Conservation (phyloP, 2,888 invertebrate species). For the Heliconius sara region DNA sequence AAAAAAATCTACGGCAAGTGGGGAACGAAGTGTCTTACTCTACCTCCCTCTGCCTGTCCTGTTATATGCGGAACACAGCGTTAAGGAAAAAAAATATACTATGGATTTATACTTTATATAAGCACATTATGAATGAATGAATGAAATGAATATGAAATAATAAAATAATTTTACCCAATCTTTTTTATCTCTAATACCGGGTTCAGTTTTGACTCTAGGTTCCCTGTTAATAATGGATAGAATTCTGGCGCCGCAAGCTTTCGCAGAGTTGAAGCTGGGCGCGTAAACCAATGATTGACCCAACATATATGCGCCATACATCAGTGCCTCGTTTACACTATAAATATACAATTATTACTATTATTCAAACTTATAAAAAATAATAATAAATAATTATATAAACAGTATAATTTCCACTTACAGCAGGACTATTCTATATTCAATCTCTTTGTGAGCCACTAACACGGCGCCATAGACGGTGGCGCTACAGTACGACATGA, state of each 20-base stretch:
- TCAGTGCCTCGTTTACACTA: slow-evolving; percentile 89
- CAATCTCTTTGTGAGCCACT: slow-evolving; percentile 84
- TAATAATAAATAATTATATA: not conserved
- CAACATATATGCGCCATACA: slow-evolving; percentile 91
- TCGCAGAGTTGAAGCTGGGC: slow-evolving; percentile 89
- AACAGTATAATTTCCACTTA: slow-evolving; percentile 58
- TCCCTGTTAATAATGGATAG: slow-evolving; percentile 65
- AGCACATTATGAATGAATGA: not conserved
- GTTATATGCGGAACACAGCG: no score
- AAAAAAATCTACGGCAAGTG: no score
- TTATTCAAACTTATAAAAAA: not conserved
- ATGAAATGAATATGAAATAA: not conserved
- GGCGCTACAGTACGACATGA: slow-evolving; percentile 87
- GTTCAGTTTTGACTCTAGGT: slow-evolving; percentile 68
- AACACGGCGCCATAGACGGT: slow-evolving; percentile 88
- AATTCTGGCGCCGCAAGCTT: slow-evolving; percentile 74
- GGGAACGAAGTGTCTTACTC: no score
- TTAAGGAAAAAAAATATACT: no score
- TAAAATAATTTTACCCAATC: slow-evolving; percentile 65
- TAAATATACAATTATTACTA: slow-evolving; percentile 35
- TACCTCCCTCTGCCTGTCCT: no score
- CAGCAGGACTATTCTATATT: slow-evolving; percentile 87
- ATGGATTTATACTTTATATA: no score
- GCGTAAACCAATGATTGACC: slow-evolving; percentile 91
- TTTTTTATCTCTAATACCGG: slow-evolving; percentile 62